Evolutionary conservation across 2,888 invertebrate species (phyloP), one percentile per base, ranked within the genome.

Genomic region (Scaptodrosophila latifasciaeformis): DNA sequence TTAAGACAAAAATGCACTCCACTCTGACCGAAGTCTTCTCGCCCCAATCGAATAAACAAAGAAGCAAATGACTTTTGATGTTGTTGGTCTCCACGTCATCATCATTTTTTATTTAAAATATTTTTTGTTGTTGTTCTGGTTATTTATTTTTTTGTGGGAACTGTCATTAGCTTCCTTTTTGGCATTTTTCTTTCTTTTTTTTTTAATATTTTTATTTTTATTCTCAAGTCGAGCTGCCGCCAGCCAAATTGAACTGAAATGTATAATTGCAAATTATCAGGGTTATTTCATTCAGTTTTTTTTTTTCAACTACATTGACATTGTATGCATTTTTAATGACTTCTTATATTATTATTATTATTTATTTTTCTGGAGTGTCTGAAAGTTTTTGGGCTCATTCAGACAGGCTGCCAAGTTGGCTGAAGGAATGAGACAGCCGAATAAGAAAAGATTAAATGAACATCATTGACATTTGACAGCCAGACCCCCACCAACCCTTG

Each of bases 91-190:
- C 51, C 19, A 39, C 27, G 46, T 65, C 65, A 55, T 65, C 65
- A 65, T 65, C 55, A 65, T 65, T 65, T 62, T 63, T 65, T 59
- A 56, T 65, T n/a, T n/a, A n/a, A n/a, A n/a, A n/a, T n/a, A n/a
- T n/a, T n/a, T n/a, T n/a, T n/a, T n/a, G n/a, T n/a, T n/a, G n/a
- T n/a, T n/a, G n/a, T n/a, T n/a, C n/a, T n/a, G n/a, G n/a, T n/a
- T n/a, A n/a, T n/a, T n/a, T n/a, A n/a, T n/a, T n/a, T n/a, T n/a
- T n/a, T n/a, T n/a, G 62, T 56, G 60, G 46, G 71, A 72, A 69
- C 75, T 75, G 75, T 75, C 71, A 75, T 75, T 69, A 75, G 72
- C 71, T 71, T 71, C 69, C 75, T 72, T 66, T 61, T 40, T 64
- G 54, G 62, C 60, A 68, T 21, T 21, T 27, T 12, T n/a, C n/a